Evolutionary conservation across 1,140 invertebrate genomes (phyloP).

Genomic region (Meloidogyne floridensis): DNA sequence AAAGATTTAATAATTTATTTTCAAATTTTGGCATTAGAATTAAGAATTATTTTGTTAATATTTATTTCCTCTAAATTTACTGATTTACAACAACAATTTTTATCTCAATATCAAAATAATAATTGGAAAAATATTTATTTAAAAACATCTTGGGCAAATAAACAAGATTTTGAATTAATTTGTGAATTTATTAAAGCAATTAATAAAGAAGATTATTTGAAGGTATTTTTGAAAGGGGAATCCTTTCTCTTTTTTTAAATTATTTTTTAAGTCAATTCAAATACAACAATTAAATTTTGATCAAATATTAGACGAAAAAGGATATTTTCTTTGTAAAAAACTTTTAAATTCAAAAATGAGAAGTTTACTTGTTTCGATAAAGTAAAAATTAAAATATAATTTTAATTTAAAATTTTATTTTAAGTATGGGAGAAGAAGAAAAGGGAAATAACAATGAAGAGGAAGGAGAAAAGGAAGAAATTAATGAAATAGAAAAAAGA

Average conservation of each 20-base stretch:
- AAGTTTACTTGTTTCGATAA: neutral
- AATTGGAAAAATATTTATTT: conserved; percentile 1
- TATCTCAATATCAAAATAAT: neutral
- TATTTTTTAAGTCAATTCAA: neutral
- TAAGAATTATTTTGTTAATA: neutral
- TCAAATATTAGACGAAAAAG: neutral
- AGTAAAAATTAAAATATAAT: neutral
- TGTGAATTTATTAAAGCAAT: neutral
- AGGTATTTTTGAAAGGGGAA: neutral
- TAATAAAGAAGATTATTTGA: conserved; percentile 10
- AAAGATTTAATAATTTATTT: neutral
- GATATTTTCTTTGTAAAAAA: neutral
- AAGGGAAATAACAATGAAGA: neutral
- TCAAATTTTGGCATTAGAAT: neutral
- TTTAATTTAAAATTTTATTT: neutral
- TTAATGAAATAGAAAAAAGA: conserved; percentile 6
- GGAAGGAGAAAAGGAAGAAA: neutral
- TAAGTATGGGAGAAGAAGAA: neutral
- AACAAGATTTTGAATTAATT: conserved; percentile 6
- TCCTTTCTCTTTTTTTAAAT: neutral
- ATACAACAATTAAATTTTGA: neutral
- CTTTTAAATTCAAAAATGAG: conserved; percentile 8
- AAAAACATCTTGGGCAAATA: neutral
- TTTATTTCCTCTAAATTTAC: neutral
- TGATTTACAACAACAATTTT: neutral